Base-by-base conservation (phyloP, 2,888 invertebrate species). In the Thereva nobilitata region DNA sequence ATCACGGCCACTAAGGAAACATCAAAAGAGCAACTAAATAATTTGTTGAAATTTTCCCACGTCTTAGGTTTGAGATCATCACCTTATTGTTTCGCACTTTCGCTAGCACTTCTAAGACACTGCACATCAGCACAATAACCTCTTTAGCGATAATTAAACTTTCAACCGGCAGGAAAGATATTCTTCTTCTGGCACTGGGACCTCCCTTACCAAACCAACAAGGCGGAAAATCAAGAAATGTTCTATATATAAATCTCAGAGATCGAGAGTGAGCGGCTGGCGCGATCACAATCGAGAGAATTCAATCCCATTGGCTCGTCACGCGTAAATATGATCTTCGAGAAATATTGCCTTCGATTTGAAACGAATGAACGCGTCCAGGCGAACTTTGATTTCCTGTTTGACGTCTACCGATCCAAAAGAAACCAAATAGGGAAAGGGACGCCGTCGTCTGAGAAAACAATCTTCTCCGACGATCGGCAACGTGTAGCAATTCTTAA, bases 71-170 rank as follows among this genome's bases (percentile, higher is more conserved):
- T 54, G 35, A 44, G 42, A 44, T 64, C 64, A 64, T 54, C 76
- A 74, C 76, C 74, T 74, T 72, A 73, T 74, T 74, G 73, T 74
- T 71, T 74, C 73, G 73, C 75, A 74, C 74, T 74, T 74, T 74
- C 71, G 69, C 67, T 68, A 61, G 49, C 61, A 67, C 66, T 72
- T 73, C 72, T 73, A 74, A 76, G 72, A 74, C 75, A 75, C 72
- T 72, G 68, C 67, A 74, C 74, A 74, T 75, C 74, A 73, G 73
- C 74, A 70, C 74, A 72, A 71, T 74, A 74, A 73, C 74, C 75
- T 74, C 72, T 74, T 74, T 73, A 73, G 73, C 74, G 73, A 74
- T 75, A 77, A 77, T 78, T 77, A 77, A 77, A 76, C 77, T 78
- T 77, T 78, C 77, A 77, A 76, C 76, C 73, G 74, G 72, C 68